phyloP scores from a whole-genome alignment of 2,888 invertebrate species.

The Tiphia femorata region DNA sequence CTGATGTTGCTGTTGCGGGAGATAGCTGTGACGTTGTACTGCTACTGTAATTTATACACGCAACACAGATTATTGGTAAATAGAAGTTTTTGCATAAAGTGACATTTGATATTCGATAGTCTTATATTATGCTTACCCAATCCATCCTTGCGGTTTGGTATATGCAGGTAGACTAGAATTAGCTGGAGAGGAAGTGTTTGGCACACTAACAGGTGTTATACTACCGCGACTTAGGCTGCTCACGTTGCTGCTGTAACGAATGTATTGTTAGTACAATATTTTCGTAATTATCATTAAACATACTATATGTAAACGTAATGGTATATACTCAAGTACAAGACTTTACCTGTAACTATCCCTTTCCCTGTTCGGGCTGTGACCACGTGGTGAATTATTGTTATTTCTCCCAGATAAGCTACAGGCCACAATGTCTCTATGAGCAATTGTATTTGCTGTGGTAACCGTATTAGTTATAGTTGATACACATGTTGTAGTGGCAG shows the following conservation, averaged over 20 bases:
- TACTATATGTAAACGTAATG: not conserved
- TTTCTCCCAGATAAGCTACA: conserved; percentile 70
- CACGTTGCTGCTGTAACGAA: conserved; percentile 80
- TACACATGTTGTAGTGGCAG: conserved; percentile 65
- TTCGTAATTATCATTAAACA: not conserved
- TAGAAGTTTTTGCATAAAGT: conserved; percentile 4
- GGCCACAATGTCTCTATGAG: conserved; percentile 69
- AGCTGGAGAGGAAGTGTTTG: conserved; percentile 70
- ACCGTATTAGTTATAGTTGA: conserved; percentile 68
- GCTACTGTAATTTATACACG: conserved; percentile 55
- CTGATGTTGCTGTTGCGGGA: conserved; percentile 70
- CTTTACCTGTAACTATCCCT: conserved; percentile 87
- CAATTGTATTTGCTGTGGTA: conserved; percentile 69
- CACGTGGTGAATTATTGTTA: conserved; percentile 83
- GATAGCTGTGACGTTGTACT: conserved; percentile 67
- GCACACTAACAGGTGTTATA: conserved; percentile 74
- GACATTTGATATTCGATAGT: not conserved
- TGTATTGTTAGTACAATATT: conserved; percentile 18
- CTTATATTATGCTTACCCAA: conserved; percentile 55
- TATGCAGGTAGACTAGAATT: conserved; percentile 75
- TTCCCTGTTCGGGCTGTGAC: conserved; percentile 84
- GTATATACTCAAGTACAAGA: conserved; percentile 8
- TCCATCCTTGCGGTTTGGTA: conserved; percentile 70
- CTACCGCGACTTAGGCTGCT: conserved; percentile 84
- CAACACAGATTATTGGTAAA: not conserved